phyloP scores from a whole-genome alignment of 2,113 vertebrate genomes.

The Pseudopipra pipra region DNA sequence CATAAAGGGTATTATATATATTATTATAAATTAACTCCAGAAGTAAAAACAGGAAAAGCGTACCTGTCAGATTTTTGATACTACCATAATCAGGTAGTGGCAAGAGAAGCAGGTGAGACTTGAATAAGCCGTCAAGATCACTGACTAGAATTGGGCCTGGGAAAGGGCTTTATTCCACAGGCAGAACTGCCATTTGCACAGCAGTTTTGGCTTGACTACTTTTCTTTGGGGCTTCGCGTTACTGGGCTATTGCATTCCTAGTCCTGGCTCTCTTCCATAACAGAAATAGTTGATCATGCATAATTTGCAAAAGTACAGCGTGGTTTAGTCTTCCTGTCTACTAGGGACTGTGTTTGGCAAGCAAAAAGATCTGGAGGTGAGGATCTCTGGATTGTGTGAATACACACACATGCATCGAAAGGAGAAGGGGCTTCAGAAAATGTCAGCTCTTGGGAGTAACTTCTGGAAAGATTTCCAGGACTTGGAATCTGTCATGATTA shows the following conservation, averaged over 20 bases:
- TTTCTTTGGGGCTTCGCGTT: neutral
- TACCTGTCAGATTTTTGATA: neutral
- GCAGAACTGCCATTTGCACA: neutral
- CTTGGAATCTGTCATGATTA: slow-evolving; percentile 58
- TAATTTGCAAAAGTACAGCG: neutral
- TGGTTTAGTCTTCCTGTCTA: slow-evolving; percentile 22
- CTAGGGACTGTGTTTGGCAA: neutral
- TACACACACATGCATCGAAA: neutral
- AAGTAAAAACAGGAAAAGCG: neutral
- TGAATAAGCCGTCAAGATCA: neutral
- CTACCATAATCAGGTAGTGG: neutral
- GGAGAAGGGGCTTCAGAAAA: slow-evolving; percentile 16
- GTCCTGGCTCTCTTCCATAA: slow-evolving; percentile 11
- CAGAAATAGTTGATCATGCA: neutral
- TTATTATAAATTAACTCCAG: neutral
- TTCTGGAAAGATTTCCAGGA: slow-evolving; percentile 53
- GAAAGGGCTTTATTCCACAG: neutral
- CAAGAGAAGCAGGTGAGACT: neutral
- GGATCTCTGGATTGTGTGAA: neutral
- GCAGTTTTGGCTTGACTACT: neutral
- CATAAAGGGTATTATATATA: neutral
- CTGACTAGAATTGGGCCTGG: neutral
- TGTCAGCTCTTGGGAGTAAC: neutral
- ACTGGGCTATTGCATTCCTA: neutral
- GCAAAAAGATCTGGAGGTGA: neutral